A percentile compares a stretch with the other conserved stretches of the same genome.
phyloP scores from a whole-genome alignment of 2,113 vertebrate species.

The Nannobrachium achirus region DNA sequence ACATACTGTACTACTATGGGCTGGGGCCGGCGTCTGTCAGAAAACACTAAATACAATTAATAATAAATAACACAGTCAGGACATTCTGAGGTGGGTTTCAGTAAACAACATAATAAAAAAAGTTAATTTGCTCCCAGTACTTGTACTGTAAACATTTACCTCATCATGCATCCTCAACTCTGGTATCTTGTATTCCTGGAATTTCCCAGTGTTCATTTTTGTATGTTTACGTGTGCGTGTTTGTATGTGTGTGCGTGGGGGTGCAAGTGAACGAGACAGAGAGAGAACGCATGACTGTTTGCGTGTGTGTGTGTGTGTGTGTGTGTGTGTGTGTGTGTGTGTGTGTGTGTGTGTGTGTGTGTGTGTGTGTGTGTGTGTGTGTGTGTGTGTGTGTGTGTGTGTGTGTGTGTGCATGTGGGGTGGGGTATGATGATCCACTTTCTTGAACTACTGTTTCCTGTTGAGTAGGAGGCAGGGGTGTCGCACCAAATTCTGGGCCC shows the following conservation, averaged over 20 bases:
- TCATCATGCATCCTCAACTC: conserved; percentile 2
- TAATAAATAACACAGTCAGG: too few species aligned
- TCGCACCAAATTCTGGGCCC: too few species aligned
- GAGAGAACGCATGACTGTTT: neutral
- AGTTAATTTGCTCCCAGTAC: conserved; percentile 15
- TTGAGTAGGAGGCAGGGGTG: neutral
- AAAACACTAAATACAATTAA: too few species aligned
- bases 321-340: conserved; percentile 7
- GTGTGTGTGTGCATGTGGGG: too few species aligned
- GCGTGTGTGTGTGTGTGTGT: neutral
- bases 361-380: too few species aligned
- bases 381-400: too few species aligned
- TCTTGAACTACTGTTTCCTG: neutral
- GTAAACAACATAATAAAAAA: too few species aligned
- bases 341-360: neutral
- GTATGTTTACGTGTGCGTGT: neutral
- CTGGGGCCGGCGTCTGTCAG: too few species aligned
- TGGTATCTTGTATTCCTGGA: conserved; percentile 28
- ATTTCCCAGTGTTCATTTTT: conserved; percentile 30
- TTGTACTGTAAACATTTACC: neutral
- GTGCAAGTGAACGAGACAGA: neutral
- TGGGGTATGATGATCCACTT: too few species aligned
- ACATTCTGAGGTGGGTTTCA: too few species aligned
- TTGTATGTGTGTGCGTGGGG: neutral
- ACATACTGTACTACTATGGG: too few species aligned